phyloP scores from a whole-genome alignment of 2,888 invertebrate genomes.

The Phyllotreta cruciferae region DNA sequence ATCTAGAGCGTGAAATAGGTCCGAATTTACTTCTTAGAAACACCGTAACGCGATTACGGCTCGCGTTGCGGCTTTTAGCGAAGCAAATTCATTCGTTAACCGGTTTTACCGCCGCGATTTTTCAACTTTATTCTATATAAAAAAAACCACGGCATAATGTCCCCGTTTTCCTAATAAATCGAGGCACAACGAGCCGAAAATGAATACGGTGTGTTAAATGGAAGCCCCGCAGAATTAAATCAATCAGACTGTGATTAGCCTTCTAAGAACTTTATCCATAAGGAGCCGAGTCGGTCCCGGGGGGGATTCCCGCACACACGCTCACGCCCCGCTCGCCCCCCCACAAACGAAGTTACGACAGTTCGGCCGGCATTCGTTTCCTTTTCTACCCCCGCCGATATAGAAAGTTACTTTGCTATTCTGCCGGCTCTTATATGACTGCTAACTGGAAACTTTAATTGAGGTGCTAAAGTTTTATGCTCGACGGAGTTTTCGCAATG shows the following conservation, averaged over 20 bases:
- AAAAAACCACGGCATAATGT: too few relatives aligned
- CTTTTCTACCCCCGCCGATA: constrained; percentile 27
- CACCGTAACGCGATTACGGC: too few relatives aligned
- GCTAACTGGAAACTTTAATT: constrained; percentile 35
- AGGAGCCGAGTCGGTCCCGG: constrained; percentile 47
- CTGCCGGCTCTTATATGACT: constrained; percentile 31
- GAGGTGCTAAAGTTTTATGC: constrained; percentile 34
- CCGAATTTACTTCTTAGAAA: too few relatives aligned
- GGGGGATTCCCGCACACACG: constrained; percentile 48
- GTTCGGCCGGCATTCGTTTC: constrained; percentile 52
- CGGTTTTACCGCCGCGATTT: too few relatives aligned
- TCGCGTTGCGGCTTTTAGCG: too few relatives aligned
- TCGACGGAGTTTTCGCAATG: constrained; percentile 22
- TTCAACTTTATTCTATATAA: too few relatives aligned
- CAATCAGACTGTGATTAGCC: constrained; percentile 54
- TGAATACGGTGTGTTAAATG: constrained; percentile 23
- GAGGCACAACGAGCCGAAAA: neutral
- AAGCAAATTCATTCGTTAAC: too few relatives aligned
- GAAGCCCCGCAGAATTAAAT: constrained; percentile 42
- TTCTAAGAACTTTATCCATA: constrained; percentile 51
- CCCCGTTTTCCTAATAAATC: too few relatives aligned
- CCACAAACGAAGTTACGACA: constrained; percentile 52
- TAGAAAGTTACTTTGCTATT: constrained; percentile 23
- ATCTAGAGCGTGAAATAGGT: too few relatives aligned
- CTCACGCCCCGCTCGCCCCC: constrained; percentile 43